Conservation (phyloP, 2,888 invertebrate genomes). For the Reticulitermes lucifugus region DNA sequence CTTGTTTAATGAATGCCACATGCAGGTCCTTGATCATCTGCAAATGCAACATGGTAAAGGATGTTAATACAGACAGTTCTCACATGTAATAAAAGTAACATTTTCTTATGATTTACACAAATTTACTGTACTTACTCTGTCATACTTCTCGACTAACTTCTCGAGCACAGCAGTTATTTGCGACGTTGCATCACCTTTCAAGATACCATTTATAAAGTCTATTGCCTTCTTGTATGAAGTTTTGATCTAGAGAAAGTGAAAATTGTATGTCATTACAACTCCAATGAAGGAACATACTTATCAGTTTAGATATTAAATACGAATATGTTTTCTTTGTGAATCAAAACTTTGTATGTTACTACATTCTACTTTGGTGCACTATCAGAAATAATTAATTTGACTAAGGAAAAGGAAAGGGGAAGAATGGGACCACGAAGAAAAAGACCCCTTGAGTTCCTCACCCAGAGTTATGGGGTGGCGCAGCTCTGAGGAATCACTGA, state of each 20-base stretch:
- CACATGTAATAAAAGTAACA: constrained; percentile 12
- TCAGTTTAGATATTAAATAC: no score
- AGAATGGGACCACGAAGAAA: no score
- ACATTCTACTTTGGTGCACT: no score
- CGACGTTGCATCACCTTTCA: constrained; percentile 82
- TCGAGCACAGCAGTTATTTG: constrained; percentile 77
- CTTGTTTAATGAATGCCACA: constrained; percentile 75
- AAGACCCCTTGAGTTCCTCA: no score
- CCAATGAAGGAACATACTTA: no score
- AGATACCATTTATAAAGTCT: constrained; percentile 74
- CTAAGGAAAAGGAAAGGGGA: no score
- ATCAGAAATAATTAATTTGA: no score
- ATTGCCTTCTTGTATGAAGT: constrained; percentile 77
- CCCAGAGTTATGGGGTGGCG: no score
- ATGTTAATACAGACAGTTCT: neutral
- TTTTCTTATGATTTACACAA: neutral
- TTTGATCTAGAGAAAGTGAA: constrained; percentile 67
- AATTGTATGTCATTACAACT: no score
- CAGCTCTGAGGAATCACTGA: no score
- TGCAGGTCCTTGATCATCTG: constrained; percentile 80
- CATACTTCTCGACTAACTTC: constrained; percentile 79
- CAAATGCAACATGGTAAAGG: neutral
- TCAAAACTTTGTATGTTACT: no score
- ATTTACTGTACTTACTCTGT: constrained; percentile 63
- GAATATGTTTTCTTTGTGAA: no score